These are phyloP conservation scores for Cichladusa arquata DNA, from an alignment of 2,113 vertebrate species.

Conservation along the genomic window DNA sequence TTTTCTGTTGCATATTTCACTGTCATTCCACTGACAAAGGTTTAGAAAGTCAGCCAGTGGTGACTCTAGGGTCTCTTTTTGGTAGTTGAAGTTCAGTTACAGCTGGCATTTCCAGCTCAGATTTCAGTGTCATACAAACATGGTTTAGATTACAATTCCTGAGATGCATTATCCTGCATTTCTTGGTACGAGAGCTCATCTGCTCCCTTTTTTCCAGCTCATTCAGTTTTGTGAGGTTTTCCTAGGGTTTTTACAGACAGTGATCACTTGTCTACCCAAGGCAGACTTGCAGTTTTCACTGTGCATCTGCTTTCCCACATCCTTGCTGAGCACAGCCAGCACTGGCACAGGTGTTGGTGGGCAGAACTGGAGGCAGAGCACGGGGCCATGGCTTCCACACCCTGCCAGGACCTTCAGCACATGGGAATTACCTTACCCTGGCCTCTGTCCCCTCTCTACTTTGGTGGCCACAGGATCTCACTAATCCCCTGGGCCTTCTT, in stretches of 20 bases:
- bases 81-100: neutral
- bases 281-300: neutral
- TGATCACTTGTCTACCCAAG: neutral
- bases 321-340: neutral
- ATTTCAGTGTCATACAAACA: neutral
- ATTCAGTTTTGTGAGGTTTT: neutral
- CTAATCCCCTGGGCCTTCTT: neutral
- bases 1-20: neutral
- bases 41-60: neutral
- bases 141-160: neutral
- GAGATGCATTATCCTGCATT: neutral
- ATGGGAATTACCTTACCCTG: fast-evolving
- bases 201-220: neutral
- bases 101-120: neutral
- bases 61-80: neutral
- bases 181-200: neutral
- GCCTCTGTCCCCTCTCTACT: too few relatives aligned
- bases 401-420: neutral
- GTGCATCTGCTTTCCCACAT: neutral
- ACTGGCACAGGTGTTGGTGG: neutral
- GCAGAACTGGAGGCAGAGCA: neutral
- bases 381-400: fast-evolving
- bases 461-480: neutral
- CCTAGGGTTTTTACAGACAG: neutral
- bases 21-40: neutral